Evolutionary conservation across 2,888 invertebrate species (phyloP), one percentile per base, ranked within the genome.

Genomic region (Pyrrhosoma nymphula): DNA sequence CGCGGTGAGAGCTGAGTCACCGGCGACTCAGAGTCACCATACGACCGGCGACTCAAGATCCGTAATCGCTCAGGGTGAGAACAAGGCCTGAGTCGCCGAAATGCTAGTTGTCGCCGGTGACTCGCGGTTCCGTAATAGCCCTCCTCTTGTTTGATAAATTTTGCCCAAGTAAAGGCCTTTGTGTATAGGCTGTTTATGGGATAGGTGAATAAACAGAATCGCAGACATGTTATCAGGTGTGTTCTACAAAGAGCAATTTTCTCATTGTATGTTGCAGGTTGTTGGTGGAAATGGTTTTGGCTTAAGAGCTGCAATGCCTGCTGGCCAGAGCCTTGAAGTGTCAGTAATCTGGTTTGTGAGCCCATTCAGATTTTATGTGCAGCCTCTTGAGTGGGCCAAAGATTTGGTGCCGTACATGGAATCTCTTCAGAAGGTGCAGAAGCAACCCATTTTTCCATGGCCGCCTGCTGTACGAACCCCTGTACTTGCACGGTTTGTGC

Each of bases 281-380:
- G n/a, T 47, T 26, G 93, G 93, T 75, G 69, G 93, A 1, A 93
- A 69, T 47, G 93, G 93, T 26, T 93, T 93, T 93, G 93, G 93
- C n/a, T 69, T 93, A 39, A 63, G 93, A 39, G 69, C 93, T 47
- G 93, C 55, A n/a, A 93, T 93, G 69, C 47, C 47, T 35, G 69
- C 47, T 69, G 93, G 18, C 39, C 69, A n/a, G 10, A 63, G 47
- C 39, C 75, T 69, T 18, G 97, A 98, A 95, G 97, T 98, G 0
- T 97, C 97, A 2, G 97, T 98, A 82, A 98, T 98, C 2, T 98
- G 98, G 98, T 98, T 98, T 96, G 97, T 98, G 95, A 98, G 98
- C 95, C 98, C 98, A 0, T 97, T 98, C 95, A 97, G 98, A 96
- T 98, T 98, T 97, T 98, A 98, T 97, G 97, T 98, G 0, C 98